Base-by-base conservation (phyloP, 2,888 invertebrate species). In the Torymus tubicola region DNA sequence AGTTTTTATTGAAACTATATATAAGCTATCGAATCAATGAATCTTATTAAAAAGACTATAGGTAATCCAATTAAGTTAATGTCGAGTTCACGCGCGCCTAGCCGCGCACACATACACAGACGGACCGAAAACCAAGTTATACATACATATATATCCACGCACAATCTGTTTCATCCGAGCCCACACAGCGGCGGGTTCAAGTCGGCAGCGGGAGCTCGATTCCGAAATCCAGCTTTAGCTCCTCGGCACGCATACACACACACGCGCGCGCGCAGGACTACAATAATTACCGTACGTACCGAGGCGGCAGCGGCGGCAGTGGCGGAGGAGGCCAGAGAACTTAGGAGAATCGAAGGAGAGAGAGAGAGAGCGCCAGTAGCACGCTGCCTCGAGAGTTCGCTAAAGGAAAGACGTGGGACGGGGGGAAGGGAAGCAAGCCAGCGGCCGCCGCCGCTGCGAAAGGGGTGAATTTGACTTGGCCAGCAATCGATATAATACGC, bases 401-500 rank as follows among this genome's bases (percentile, higher is more conserved):
- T 13, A 31, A 18, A 18, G 31, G 13, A n/a, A 11, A 16, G 21
- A 4, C 52, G 52, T 4, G 3, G 16, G 16, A 5, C 42, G 55
- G 13, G 18, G 57, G 8, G 14, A 16, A n/a, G 63, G 70, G 64
- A 16, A 14, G 42, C 42, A 10, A 42, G 42, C 42, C 42, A 42
- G 8, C 42, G 42, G 42, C 42, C 42, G 42, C 42, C 42, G 42
- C 21, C 21, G 21, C 21, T 21, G 21, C 42, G 61, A 72, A 83
- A 78, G 84, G 84, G 86, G 84, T 75, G 83, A 86, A 87, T 87
- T 85, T 85, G 86, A 86, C 83, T 87, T 89, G 89, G 89, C 88
- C 88, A 84, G 88, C 88, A 90, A 90, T 90, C 90, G 89, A 90
- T 90, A 89, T 86, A 88, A 60, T 85, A 87, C 88, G 87, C 87